Percentiles rank a stretch among this genome's conserved stretches.
phyloP scores from a whole-genome alignment of 2,888 invertebrate genomes.

The Xestoiulus laeticollis region DNA sequence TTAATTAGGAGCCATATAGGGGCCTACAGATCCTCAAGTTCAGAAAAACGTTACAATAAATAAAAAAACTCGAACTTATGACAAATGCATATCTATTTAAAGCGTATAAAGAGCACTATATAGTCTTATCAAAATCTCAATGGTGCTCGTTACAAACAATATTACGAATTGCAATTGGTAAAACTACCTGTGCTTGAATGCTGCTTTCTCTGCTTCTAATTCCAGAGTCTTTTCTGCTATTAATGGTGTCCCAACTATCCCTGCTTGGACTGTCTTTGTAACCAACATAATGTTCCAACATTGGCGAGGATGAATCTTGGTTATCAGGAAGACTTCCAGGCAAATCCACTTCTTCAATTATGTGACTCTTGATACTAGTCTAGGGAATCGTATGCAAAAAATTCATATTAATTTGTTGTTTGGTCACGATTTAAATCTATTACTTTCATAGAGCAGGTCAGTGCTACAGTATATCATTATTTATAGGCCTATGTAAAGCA shows the following conservation, averaged over 20 bases:
- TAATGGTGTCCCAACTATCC: slow-evolving; percentile 67
- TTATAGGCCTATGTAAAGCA: no score
- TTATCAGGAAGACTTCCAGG: slow-evolving; percentile 42
- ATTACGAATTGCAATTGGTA: no score
- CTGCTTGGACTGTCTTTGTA: slow-evolving; percentile 48
- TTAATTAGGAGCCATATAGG: not conserved
- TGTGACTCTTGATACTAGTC: slow-evolving; percentile 44
- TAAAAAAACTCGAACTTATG: not conserved
- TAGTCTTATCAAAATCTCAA: no score
- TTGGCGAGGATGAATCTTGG: slow-evolving; percentile 51
- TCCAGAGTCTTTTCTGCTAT: slow-evolving; percentile 87
- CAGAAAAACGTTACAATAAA: not conserved
- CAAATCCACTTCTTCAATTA: slow-evolving; percentile 43
- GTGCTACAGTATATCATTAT: no score
- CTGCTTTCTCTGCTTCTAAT: slow-evolving; percentile 68
- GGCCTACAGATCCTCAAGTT: not conserved
- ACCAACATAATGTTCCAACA: slow-evolving; percentile 47
- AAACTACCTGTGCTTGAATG: slow-evolving; percentile 55
- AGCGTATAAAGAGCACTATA: no score
- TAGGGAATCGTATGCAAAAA: not conserved
- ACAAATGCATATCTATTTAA: no score
- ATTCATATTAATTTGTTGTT: no score
- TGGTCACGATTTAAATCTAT: no score
- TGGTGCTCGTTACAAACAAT: not conserved
- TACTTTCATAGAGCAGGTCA: no score